Evolutionary conservation across 2,888 invertebrate genomes (phyloP).

Genomic region (Thyatira batis): DNA sequence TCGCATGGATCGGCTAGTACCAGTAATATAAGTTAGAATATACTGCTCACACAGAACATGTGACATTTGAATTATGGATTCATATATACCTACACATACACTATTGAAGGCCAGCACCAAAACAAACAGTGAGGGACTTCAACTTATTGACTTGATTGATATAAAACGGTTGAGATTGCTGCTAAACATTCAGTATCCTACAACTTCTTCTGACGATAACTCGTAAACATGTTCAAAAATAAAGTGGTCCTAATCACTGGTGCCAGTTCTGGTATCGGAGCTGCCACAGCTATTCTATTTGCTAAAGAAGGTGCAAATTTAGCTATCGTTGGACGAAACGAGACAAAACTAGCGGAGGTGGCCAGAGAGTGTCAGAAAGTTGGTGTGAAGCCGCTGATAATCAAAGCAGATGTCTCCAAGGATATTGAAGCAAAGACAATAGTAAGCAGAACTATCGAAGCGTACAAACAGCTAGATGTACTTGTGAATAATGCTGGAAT

Average conservation of each 20-base stretch:
- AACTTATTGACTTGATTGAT: no score
- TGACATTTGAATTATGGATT: no score
- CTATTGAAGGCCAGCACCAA: no score
- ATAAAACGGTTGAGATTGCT: no score
- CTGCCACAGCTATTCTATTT: slow-evolving; percentile 33
- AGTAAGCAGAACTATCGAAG: slow-evolving; percentile 34
- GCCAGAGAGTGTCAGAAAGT: slow-evolving; percentile 24
- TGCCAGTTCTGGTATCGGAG: slow-evolving; percentile 45
- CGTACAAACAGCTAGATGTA: slow-evolving; percentile 45
- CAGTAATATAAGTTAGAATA: no score
- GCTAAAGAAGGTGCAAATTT: slow-evolving; percentile 41
- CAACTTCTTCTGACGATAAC: no score
- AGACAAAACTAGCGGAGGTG: slow-evolving; percentile 32
- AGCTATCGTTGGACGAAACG: slow-evolving; percentile 40
- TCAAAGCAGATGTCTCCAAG: slow-evolving; percentile 42
- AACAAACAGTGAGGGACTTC: no score
- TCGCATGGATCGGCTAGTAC: no score
- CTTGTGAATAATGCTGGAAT: slow-evolving; percentile 51
- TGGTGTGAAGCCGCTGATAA: slow-evolving; percentile 27
- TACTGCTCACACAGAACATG: no score
- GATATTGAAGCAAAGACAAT: slow-evolving; percentile 35
- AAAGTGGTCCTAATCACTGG: slow-evolving; percentile 24
- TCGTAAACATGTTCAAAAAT: no score
- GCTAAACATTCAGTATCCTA: no score
- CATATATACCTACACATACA: no score